Base-by-base conservation (phyloP, 2,797 vertebrate genomes). In the Oreonectes daqikongensis region DNA sequence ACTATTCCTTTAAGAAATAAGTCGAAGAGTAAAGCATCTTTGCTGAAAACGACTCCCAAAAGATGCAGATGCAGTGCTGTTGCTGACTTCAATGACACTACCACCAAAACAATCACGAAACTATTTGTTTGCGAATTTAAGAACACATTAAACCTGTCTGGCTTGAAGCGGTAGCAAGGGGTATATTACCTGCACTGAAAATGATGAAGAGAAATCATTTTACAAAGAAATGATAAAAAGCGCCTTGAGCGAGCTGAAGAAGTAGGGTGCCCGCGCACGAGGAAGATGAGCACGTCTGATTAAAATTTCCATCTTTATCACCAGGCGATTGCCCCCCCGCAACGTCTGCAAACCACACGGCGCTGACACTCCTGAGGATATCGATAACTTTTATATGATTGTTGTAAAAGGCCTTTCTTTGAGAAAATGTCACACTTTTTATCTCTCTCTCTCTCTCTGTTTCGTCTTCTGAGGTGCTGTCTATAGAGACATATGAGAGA, bases 401-500 rank as follows among this genome's bases (percentile, higher is more conserved):
- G 70, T 80, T 83, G 80, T 67, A 81, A 77, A 79, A 85, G 87
- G 87, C 87, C 88, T 90, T 84, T 87, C 81, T 68, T 79, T 66
- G 44, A 69, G 61, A 24, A 84, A 86, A 86, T 83, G 83, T 85
- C 80, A 84, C 83, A 88, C 84, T 86, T 74, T 73, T 22, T 42
- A 5, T 5, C 40, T 52, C 55, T 57, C 55, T 55, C 55, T 55
- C 61, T 32, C 30, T 60, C 22, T 64, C 67, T 90, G 86, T 83
- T 85, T 83, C 74, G 71, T 46, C 82, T 82, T 82, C 68, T 63
- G 68, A 85, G 82, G 82, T 90, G 87, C 83, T 85, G 85, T 89
- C 89, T 90, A 93, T 92, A 92, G 89, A 92, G 90, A 92, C 91
- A 89, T 89, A 90, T 89, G 86, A 90, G 90, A 91, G 87, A 88